Evolutionary conservation across 2,113 vertebrate species (phyloP).

Genomic region (Zapornia atra): DNA sequence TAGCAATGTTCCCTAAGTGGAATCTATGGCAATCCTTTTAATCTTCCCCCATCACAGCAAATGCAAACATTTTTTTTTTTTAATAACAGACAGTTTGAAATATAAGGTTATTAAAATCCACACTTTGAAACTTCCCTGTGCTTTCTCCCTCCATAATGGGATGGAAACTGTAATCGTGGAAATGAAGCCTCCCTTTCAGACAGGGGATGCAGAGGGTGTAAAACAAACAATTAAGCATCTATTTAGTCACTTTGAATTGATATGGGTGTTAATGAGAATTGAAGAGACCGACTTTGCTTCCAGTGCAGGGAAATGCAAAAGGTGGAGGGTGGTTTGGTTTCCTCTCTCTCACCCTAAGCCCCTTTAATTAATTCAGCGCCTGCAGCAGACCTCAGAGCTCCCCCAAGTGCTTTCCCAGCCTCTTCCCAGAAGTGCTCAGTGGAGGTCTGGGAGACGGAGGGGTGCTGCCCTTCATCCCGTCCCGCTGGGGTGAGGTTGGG

Average conservation of each 20-base stretch:
- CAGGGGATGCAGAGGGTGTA: not conserved
- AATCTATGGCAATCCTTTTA: conserved; percentile 46
- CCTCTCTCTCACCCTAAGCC: not conserved
- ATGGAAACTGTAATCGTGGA: not conserved
- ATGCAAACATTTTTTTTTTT: conserved; percentile 52
- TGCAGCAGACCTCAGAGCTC: not conserved
- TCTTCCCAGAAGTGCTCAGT: not conserved
- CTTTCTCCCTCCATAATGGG: conserved; percentile 6
- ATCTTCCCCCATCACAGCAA: conserved; percentile 25
- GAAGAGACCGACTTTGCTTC: not conserved
- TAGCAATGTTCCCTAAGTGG: conserved; percentile 31
- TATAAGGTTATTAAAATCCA: conserved; percentile 43
- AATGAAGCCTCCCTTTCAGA: conserved; percentile 32
- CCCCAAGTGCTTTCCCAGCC: not conserved
- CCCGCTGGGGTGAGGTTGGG: rapidly evolving
- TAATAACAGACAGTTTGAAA: conserved; percentile 37
- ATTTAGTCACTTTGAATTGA: conserved; percentile 8
- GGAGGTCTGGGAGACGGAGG: not conserved
- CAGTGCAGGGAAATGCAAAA: not conserved
- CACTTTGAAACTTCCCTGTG: not conserved
- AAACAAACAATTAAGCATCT: conserved; percentile 44
- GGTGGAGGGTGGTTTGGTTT: not conserved
- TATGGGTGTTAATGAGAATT: not conserved
- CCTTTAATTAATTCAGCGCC: not conserved
- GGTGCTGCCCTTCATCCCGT: not conserved